These are phyloP conservation scores for Alosa alosa DNA, from an alignment of 2,113 vertebrate species.

Conservation along the genomic window DNA sequence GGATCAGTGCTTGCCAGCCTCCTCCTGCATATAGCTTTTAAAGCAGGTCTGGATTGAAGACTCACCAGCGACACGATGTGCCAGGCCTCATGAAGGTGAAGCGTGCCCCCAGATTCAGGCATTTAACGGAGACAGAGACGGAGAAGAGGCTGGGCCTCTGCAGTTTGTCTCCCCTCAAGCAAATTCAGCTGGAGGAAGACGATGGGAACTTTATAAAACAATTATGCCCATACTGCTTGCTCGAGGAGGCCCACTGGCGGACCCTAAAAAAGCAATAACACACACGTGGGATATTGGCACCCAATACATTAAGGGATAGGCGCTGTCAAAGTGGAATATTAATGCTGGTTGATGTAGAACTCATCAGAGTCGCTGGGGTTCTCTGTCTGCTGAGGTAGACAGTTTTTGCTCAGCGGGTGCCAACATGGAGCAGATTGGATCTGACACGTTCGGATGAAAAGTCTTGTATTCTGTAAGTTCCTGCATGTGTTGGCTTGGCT, in stretches of 20 bases:
- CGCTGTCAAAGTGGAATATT: slow-evolving; percentile 55
- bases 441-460: slow-evolving; percentile 11
- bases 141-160: neutral
- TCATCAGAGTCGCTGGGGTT: slow-evolving; percentile 26
- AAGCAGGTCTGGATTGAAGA: neutral
- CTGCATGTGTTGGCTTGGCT: neutral
- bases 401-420: neutral
- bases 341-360: slow-evolving; percentile 31
- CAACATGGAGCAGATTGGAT: neutral
- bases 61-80: neutral
- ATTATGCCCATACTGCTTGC: neutral
- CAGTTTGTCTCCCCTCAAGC: slow-evolving; percentile 26
- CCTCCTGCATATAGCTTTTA: neutral
- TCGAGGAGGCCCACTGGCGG: neutral
- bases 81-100: neutral
- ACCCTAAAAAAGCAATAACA: slow-evolving; percentile 42
- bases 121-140: neutral
- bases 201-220: neutral
- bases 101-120: slow-evolving; percentile 2
- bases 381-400: slow-evolving; percentile 52
- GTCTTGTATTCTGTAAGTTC: neutral
- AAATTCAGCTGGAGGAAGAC: neutral
- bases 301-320: slow-evolving; percentile 60
- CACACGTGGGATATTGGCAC: slow-evolving; percentile 48
- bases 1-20: neutral